Evolutionary conservation across 2,113 vertebrate genomes (phyloP).

Genomic region (Oenanthe melanoleuca): DNA sequence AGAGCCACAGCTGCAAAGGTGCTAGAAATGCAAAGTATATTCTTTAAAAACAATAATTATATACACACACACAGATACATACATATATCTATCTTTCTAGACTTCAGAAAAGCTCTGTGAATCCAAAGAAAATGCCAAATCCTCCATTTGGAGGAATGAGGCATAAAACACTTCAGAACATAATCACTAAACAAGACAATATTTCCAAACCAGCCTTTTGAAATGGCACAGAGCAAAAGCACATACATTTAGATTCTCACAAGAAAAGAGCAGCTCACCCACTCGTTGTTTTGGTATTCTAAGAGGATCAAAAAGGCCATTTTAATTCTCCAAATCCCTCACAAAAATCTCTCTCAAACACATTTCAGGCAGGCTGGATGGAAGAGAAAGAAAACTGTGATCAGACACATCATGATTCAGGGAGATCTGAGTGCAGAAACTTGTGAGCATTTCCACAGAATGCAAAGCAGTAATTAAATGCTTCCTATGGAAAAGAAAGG

Average conservation of each 20-base stretch:
- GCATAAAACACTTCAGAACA: neutral
- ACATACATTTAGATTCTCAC: neutral
- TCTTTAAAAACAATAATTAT: neutral
- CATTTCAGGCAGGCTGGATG: neutral
- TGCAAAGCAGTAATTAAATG: slow-evolving; percentile 64
- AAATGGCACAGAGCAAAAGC: neutral
- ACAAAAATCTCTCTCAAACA: neutral
- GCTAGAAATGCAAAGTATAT: neutral
- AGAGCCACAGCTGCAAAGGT: neutral
- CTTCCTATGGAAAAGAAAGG: slow-evolving; percentile 51
- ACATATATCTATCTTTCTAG: neutral
- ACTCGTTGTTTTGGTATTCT: neutral
- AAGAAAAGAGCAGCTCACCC: slow-evolving; percentile 8
- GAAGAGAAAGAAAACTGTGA: slow-evolving; percentile 5
- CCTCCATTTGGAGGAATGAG: neutral
- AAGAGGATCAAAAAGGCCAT: slow-evolving; percentile 12
- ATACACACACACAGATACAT: neutral
- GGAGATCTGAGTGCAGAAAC: neutral
- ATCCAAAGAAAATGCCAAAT: neutral
- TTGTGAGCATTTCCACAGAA: slow-evolving; percentile 10
- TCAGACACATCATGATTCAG: slow-evolving; percentile 5
- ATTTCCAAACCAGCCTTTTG: slow-evolving; percentile 6
- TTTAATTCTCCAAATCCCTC: slow-evolving; percentile 38
- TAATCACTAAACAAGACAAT: neutral
- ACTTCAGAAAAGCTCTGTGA: neutral